phyloP scores from a whole-genome alignment of 1,140 invertebrate genomes.

The Trinorchestia longiramus region DNA sequence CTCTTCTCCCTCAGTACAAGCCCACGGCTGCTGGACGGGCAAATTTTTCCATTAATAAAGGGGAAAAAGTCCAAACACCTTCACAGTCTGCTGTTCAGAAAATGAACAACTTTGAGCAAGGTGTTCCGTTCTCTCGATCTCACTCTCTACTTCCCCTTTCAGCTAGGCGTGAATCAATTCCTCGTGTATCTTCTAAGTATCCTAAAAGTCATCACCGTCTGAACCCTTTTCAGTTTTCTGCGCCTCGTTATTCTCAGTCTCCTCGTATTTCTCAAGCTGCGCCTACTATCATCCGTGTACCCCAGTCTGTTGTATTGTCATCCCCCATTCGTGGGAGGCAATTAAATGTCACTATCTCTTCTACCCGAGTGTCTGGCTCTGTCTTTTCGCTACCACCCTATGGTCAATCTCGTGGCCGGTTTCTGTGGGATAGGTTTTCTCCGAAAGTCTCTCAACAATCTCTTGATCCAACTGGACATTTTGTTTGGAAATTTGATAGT shows the following conservation, averaged over 20 bases:
- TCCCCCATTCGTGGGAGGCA: neutral
- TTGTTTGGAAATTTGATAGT: neutral
- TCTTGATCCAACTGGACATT: neutral
- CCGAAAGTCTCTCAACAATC: neutral
- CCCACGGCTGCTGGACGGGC: neutral
- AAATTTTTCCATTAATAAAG: neutral
- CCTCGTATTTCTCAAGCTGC: neutral
- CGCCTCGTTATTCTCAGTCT: neutral
- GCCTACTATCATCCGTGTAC: neutral
- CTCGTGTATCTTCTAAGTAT: neutral
- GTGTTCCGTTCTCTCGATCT: neutral
- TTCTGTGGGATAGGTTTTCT: neutral
- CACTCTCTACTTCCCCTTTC: neutral
- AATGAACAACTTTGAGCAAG: neutral
- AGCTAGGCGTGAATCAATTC: neutral
- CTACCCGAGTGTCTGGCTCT: neutral
- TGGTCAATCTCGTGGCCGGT: neutral
- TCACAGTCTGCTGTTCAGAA: neutral
- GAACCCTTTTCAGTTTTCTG: neutral
- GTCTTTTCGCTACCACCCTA: no score
- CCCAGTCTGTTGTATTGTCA: neutral
- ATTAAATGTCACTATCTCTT: neutral
- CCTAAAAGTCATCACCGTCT: neutral
- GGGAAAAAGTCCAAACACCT: neutral
- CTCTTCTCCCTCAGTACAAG: neutral